Conservation (phyloP, 2,888 invertebrate genomes). For the Dexiosoma caninum region DNA sequence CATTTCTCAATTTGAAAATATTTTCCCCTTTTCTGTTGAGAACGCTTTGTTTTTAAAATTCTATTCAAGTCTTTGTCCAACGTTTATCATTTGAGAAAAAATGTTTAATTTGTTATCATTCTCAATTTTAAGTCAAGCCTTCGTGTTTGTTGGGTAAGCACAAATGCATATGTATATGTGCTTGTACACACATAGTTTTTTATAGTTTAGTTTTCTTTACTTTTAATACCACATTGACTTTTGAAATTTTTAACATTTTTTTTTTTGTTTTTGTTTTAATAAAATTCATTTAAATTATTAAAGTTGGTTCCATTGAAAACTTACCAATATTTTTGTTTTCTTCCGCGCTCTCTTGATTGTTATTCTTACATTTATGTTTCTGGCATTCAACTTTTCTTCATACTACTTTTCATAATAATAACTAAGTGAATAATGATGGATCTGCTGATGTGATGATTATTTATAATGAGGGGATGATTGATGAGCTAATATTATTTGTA, state of each 20-base stretch:
- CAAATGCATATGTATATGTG: too few relatives aligned
- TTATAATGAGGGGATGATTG: conserved; percentile 16
- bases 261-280: too few relatives aligned
- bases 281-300: conserved; percentile 20
- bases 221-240: conserved; percentile 18
- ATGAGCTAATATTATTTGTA: conserved; percentile 18
- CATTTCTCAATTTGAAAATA: too few relatives aligned
- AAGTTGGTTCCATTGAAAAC: background rate
- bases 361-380: conserved; percentile 11
- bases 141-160: too few relatives aligned
- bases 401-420: conserved; percentile 2
- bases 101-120: too few relatives aligned
- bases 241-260: conserved; percentile 1
- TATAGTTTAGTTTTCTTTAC: background rate
- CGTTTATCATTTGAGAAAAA: too few relatives aligned
- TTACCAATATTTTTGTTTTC: conserved; percentile 3
- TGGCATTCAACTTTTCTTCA: background rate
- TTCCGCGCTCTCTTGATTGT: background rate
- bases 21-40: too few relatives aligned
- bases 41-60: too few relatives aligned
- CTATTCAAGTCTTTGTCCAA: too few relatives aligned
- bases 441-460: conserved; percentile 25
- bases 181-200: background rate
- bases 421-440: conserved; percentile 10
- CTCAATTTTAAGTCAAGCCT: too few relatives aligned